A percentile compares a stretch with the other conserved stretches of the same genome.
Evolutionary conservation across 2,888 invertebrate species (phyloP).

Genomic region (Ctenicera cuprea): DNA sequence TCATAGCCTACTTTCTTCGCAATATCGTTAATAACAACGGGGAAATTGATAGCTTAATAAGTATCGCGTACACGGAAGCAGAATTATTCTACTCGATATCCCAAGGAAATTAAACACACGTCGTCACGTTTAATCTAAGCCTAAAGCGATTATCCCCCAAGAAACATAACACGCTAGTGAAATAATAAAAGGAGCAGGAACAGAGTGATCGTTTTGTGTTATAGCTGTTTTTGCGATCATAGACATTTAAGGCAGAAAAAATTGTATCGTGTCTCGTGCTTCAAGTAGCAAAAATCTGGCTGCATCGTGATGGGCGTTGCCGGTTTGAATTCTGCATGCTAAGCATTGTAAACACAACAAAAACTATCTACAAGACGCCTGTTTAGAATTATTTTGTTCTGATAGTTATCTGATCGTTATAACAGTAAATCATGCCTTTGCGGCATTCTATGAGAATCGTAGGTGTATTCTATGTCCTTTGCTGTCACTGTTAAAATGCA

Average conservation of each 20-base stretch:
- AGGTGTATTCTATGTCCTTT: slow-evolving; percentile 35
- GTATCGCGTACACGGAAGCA: slow-evolving; percentile 45
- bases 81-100: slow-evolving; percentile 22
- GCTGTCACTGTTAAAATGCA: slow-evolving; percentile 6
- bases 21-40: slow-evolving; percentile 49
- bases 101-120: slow-evolving; percentile 28
- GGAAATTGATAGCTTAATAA: slow-evolving; percentile 47
- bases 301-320: slow-evolving; percentile 61
- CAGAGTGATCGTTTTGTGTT: slow-evolving; percentile 42
- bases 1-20: slow-evolving; percentile 48
- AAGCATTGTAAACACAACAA: slow-evolving; percentile 54
- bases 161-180: background rate
- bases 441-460: slow-evolving; percentile 34
- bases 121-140: slow-evolving; percentile 26
- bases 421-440: slow-evolving; percentile 46
- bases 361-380: slow-evolving; percentile 42
- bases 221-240: slow-evolving; percentile 39
- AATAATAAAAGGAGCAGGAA: background rate
- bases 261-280: slow-evolving; percentile 51
- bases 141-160: slow-evolving; percentile 17
- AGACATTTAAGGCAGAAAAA: slow-evolving; percentile 52
- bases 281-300: slow-evolving; percentile 46
- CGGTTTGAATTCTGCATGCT: slow-evolving; percentile 59
- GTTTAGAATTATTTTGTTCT: slow-evolving; percentile 48
- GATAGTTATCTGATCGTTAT: slow-evolving; percentile 47